Evolutionary conservation across 1,140 invertebrate species (phyloP), one percentile per base, ranked within the genome.

Genomic region (Eriocheir sinensis): DNA sequence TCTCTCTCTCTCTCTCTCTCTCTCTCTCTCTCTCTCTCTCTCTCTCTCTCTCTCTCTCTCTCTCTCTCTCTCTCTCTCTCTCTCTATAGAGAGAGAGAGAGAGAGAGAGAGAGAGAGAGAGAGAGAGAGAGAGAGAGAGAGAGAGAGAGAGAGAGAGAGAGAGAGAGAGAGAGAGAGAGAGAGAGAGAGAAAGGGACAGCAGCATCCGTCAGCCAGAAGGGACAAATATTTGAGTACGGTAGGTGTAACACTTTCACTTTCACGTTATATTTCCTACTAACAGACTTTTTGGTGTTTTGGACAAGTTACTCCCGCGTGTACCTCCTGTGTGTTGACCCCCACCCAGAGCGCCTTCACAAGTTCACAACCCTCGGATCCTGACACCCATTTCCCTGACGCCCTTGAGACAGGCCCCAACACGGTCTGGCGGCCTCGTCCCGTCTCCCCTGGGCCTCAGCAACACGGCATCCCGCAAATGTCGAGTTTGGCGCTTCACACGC

Each of bases 111-210:
- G 36, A 40, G 36, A 30, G 34, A 38, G 85, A 44, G 41, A 40
- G 85, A 40, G 36, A 30, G 85, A 40, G 30, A 44, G 85, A 30
- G 83, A 40, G 83, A 86, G 40, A 86, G 60, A 72, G 60, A 72
- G 60, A 72, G 60, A 72, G 27, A 60, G 6, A 60, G 83, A 34
- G n/a, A 86, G 30, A 41, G n/a, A 34, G 32, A 86, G n/a, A 41
- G 9, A 86, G n/a, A 15, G 83, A 86, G n/a, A 86, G 83, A 86
- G n/a, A 34, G 30, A 86, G n/a, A 86, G 83, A 15, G 32, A 88
- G 34, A 60, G 6, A 60, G 53, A 60, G 6, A 60, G 53, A 60
- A 6, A 60, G 21, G 27, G 2, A 60, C 2, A 60, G 2, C 9
- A 21, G 3, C 8, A 2, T 60, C 8, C 21, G 17, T 9, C 9